These are phyloP conservation scores for Bagarius yarrelli DNA, from an alignment of 2,113 vertebrate genomes.

Conservation along the genomic window DNA sequence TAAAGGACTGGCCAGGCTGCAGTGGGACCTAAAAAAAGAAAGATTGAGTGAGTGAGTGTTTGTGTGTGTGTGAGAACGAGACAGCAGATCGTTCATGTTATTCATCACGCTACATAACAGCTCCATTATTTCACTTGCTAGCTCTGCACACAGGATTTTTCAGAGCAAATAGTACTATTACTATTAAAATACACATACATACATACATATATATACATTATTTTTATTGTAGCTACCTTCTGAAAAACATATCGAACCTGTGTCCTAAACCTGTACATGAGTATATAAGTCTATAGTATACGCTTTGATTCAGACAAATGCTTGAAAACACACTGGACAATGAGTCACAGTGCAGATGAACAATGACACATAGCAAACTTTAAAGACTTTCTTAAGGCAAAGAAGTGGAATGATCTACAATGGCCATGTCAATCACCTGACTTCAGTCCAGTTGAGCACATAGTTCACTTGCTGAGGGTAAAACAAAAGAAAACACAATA, in stretches of 20 bases:
- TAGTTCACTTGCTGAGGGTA: background rate
- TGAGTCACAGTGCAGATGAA: background rate
- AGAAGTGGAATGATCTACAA: background rate
- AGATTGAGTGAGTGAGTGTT: background rate
- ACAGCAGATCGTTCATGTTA: background rate
- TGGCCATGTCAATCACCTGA: background rate
- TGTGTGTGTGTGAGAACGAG: background rate
- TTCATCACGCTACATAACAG: background rate
- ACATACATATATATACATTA: no score
- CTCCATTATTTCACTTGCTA: background rate
- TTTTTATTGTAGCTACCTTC: no score
- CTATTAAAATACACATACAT: background rate
- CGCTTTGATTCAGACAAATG: background rate
- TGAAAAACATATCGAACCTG: background rate
- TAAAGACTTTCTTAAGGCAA: background rate
- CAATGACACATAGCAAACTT: background rate
- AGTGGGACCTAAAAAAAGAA: conserved; percentile 71
- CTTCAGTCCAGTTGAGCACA: background rate
- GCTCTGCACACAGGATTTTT: background rate
- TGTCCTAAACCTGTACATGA: background rate
- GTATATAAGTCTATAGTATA: background rate
- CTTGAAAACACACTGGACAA: background rate
- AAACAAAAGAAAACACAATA: background rate
- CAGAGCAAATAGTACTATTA: background rate
- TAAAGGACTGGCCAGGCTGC: conserved; percentile 87